A percentile compares a stretch with the other conserved stretches of the same genome.
Conservation (phyloP, 2,888 invertebrate genomes). For the Hyppa rectilinea region DNA sequence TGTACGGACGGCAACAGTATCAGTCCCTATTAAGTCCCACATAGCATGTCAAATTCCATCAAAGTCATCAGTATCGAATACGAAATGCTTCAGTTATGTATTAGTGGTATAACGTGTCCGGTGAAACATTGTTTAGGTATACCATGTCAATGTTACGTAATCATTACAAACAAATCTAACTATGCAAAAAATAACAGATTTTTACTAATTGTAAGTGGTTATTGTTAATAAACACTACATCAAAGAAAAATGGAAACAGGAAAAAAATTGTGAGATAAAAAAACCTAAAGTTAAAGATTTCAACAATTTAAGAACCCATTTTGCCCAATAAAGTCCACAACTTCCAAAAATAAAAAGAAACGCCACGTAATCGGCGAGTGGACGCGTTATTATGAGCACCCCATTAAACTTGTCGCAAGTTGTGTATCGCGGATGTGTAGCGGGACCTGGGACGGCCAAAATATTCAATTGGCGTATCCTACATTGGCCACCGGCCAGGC, state of each 20-base stretch:
- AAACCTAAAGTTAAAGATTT: constrained; percentile 6
- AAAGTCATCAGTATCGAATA: not conserved
- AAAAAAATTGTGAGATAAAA: not conserved
- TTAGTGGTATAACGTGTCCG: not conserved
- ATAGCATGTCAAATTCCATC: constrained; percentile 21
- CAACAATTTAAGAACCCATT: constrained; percentile 21
- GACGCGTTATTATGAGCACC: constrained; percentile 75
- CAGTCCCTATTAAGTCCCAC: constrained; percentile 14
- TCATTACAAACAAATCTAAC: not conserved
- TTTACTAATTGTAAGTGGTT: not conserved
- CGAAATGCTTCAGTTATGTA: constrained; percentile 3
- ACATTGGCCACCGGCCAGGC: constrained; percentile 84
- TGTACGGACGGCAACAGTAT: constrained; percentile 18
- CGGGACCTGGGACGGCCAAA: constrained; percentile 79
- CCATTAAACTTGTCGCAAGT: constrained; percentile 82
- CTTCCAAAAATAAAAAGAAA: constrained; percentile 34
- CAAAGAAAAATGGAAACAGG: not conserved
- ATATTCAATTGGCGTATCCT: constrained; percentile 89
- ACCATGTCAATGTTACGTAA: not conserved
- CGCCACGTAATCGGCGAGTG: constrained; percentile 61
- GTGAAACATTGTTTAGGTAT: not conserved
- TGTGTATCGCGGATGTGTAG: constrained; percentile 82
- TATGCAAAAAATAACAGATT: not conserved
- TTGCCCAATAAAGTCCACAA: constrained; percentile 14
- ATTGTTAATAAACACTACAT: not conserved